Percentiles rank a stretch among this genome's conserved stretches.
Conservation (phyloP, 1,140 invertebrate species). For the Phenacoccus solenopsis region DNA sequence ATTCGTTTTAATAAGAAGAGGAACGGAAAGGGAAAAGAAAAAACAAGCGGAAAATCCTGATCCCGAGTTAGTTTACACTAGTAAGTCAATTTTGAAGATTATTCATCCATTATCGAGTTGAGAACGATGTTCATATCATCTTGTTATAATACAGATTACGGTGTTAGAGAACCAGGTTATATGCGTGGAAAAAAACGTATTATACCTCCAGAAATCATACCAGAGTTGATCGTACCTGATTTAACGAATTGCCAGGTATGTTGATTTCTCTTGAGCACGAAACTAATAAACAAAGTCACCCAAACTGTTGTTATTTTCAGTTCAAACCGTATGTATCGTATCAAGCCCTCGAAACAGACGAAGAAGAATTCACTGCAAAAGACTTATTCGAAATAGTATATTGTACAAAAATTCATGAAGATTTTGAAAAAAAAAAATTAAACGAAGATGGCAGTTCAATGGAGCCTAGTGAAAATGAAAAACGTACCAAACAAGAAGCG, state of each 20-base stretch:
- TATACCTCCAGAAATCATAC: conserved; percentile 73
- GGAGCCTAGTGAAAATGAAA: conserved; percentile 58
- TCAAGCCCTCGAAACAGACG: conserved; percentile 46
- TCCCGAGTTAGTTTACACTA: conserved; percentile 46
- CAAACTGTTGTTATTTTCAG: conserved; percentile 16
- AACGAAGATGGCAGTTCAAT: conserved; percentile 49
- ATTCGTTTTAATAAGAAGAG: conserved; percentile 57
- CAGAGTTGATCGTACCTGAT: conserved; percentile 83
- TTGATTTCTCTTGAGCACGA: not conserved
- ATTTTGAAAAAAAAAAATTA: conserved; percentile 59
- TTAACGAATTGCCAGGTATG: conserved; percentile 54
- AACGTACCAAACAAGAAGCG: conserved; percentile 56
- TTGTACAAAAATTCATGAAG: conserved; percentile 60
- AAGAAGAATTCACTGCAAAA: conserved; percentile 40
- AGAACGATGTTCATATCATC: conserved; percentile 22
- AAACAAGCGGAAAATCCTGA: conserved; percentile 41
- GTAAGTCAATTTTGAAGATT: conserved; percentile 32
- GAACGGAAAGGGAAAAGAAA: conserved; percentile 49
- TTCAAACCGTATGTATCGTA: conserved; percentile 25
- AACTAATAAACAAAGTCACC: no score
- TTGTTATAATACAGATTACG: conserved; percentile 42
- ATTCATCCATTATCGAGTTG: conserved; percentile 18
- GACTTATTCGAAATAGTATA: conserved; percentile 50
- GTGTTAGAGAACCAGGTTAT: conserved; percentile 48
- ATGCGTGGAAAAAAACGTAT: conserved; percentile 40